phyloP scores from a whole-genome alignment of 2,113 vertebrate genomes.

The Bubo bubo region DNA sequence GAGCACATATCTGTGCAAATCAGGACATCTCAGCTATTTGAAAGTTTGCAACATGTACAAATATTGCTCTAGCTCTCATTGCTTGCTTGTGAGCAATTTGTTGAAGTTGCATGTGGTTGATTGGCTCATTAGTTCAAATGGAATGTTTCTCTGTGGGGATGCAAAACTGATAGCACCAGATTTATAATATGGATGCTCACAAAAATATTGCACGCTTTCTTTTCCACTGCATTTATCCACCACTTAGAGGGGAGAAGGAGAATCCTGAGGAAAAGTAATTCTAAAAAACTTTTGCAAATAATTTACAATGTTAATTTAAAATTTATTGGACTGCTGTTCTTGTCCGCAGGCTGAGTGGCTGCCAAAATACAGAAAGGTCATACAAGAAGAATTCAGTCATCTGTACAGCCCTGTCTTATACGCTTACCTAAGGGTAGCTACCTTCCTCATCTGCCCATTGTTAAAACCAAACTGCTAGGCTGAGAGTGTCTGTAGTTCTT shows the following conservation, averaged over 20 bases:
- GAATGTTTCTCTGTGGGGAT: background rate
- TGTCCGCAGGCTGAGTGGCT: background rate
- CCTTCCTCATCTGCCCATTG: background rate
- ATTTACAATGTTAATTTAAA: background rate
- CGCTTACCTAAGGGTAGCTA: background rate
- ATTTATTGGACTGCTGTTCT: background rate
- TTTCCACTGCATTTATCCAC: background rate
- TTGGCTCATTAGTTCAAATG: background rate
- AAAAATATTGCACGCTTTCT: background rate
- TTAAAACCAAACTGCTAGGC: background rate
- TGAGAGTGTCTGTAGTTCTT: background rate
- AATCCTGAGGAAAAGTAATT: background rate
- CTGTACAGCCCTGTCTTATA: background rate
- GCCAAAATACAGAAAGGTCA: background rate
- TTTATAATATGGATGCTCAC: background rate
- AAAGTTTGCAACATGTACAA: background rate
- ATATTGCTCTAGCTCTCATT: background rate
- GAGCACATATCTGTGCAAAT: background rate
- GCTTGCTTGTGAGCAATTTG: background rate
- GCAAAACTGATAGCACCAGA: background rate
- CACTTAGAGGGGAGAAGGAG: background rate
- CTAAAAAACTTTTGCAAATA: background rate
- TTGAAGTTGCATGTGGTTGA: background rate
- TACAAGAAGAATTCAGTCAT: background rate
- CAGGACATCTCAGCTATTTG: background rate